Base-by-base conservation (phyloP, 1,140 invertebrate genomes). In the Phenacoccus solenopsis region DNA sequence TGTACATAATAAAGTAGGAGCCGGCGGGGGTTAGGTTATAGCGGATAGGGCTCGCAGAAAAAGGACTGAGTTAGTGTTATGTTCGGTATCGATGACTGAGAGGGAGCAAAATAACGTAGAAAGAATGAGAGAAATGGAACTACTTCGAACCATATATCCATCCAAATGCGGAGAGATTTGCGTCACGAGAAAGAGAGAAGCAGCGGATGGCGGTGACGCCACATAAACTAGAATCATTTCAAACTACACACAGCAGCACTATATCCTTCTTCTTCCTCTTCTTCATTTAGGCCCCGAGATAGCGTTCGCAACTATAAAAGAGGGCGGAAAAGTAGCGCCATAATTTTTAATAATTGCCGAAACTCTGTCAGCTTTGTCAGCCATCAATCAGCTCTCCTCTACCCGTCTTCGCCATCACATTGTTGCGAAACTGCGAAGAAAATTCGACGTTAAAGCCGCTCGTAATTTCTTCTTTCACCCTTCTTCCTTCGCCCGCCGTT, bases 291-390 rank as follows among this genome's bases (percentile, higher is more conserved):
- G 59, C 22, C 59, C 59, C 59, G 59, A 64, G 59, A 64, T 64
- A 64, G 59, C 59, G 59, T 64, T 64, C 59, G 59, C 59, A 64
- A 64, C 59, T 64, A 64, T 64, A 64, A 64, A 64, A 64, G 59
- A 64, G 59, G 59, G 59, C 59, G 59, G 59, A 64, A 64, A 64
- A 64, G 59, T 64, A 64, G 59, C 59, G 59, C 59, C 59, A 64
- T 64, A 64, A 64, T 64, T 64, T 64, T 64, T 64, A 64, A 64
- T 64, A 64, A 64, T 64, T 64, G 59, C 59, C 59, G 59, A 64
- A 64, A 64, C 59, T 64, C 59, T 64, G 59, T 64, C 59, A 64
- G 59, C 59, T 64, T 64, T 64, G 59, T 64, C 59, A 64, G 59
- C 59, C 59, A 64, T 64, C 59, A 64, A 64, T 64, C 59, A 64